Conservation (phyloP, 2,888 invertebrate species). For the Aelia acuminata region DNA sequence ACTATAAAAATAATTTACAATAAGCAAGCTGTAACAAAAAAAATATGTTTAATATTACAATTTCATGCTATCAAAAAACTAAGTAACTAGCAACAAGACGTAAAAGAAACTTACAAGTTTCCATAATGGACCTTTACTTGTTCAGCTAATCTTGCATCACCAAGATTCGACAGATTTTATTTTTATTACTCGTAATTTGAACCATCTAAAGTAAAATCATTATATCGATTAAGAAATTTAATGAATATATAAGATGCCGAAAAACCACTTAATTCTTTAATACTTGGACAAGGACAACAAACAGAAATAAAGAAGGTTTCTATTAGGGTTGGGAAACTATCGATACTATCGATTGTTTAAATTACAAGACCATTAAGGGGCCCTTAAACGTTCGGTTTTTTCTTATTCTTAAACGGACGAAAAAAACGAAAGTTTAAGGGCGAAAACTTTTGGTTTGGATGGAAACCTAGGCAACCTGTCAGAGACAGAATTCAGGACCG, state of each 20-base stretch:
- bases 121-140: background rate
- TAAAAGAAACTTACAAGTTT: background rate
- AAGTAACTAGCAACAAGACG: background rate
- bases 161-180: background rate
- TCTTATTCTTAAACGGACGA: no score
- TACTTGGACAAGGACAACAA: no score
- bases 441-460: no score
- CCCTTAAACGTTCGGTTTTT: no score
- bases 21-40: background rate
- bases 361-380: no score
- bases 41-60: background rate
- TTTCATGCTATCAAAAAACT: background rate
- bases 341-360: no score
- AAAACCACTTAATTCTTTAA: no score
- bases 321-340: no score
- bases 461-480: no score
- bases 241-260: background rate
- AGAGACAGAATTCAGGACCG: no score
- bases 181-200: background rate
- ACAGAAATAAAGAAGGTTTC: no score
- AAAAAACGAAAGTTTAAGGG: no score
- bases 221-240: background rate
- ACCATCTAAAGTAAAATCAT: background rate
- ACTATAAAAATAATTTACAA: background rate
- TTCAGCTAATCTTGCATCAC: background rate